Conservation (phyloP, 2,888 invertebrate species). For the Mesochorus sp. region DNA sequence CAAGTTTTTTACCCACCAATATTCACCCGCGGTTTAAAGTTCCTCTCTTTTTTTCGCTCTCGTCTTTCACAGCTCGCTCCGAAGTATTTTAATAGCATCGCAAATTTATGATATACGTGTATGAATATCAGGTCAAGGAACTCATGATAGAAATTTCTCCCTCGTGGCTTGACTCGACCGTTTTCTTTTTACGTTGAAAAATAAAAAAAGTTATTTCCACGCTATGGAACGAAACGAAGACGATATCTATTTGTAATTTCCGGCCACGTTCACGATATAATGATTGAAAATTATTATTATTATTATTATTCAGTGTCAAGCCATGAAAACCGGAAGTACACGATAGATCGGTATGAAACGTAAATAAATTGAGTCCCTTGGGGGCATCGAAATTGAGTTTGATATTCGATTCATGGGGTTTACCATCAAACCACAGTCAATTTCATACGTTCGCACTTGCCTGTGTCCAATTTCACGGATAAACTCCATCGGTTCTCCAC, state of each 20-base stretch:
- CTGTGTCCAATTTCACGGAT: conserved; percentile 54
- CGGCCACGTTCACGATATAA: background rate
- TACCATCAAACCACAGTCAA: background rate
- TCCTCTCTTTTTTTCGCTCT: background rate
- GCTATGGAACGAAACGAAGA: background rate
- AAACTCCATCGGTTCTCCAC: conserved; percentile 12
- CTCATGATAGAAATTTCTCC: conserved; percentile 8
- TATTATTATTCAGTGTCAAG: no score
- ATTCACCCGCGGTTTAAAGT: background rate
- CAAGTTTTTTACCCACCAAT: background rate
- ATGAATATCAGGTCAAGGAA: background rate
- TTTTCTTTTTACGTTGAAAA: background rate
- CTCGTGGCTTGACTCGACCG: background rate
- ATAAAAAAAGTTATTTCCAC: conserved; percentile 1
- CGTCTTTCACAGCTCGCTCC: background rate
- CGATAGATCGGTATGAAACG: conserved; percentile 68
- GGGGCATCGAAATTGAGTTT: conserved; percentile 69
- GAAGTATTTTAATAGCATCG: background rate
- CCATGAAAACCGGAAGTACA: conserved; percentile 1
- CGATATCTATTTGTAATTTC: background rate
- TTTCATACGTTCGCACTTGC: background rate
- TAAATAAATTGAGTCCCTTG: conserved; percentile 68
- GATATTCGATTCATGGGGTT: conserved; percentile 48
- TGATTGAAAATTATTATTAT: background rate
- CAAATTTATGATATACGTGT: background rate